Conservation (phyloP, 2,888 invertebrate genomes). For the Lithophane ornitopus region DNA sequence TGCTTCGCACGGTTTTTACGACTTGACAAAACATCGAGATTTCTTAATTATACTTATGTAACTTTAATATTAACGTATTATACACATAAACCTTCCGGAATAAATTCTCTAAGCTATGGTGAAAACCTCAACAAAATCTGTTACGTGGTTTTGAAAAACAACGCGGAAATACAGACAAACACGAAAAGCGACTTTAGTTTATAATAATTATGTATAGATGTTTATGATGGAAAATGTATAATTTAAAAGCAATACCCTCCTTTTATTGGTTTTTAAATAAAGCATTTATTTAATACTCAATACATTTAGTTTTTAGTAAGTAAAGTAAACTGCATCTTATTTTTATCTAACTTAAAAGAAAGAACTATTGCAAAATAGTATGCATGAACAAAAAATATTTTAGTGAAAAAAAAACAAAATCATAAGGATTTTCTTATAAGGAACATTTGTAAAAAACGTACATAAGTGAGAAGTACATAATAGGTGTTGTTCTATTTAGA, state of each 20-base stretch:
- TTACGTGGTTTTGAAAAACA: too few relatives aligned
- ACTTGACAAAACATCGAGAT: too few relatives aligned
- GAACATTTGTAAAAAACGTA: constrained; percentile 48
- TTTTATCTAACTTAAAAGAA: not conserved
- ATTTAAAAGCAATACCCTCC: not conserved
- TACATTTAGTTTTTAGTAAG: not conserved
- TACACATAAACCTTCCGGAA: too few relatives aligned
- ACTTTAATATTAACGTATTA: too few relatives aligned
- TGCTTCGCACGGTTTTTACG: too few relatives aligned
- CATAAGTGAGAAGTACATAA: constrained; percentile 72
- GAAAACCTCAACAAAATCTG: too few relatives aligned
- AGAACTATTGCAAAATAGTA: not conserved
- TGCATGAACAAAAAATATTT: not conserved
- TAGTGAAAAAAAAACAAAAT: not conserved
- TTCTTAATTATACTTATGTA: too few relatives aligned
- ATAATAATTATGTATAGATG: not conserved
- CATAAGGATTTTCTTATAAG: not conserved
- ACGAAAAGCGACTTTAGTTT: too few relatives aligned
- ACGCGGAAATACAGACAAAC: too few relatives aligned
- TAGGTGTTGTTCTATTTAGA: constrained; percentile 88
- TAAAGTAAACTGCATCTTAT: not conserved
- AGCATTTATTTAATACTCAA: not conserved
- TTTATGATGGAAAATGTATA: not conserved
- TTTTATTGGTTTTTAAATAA: not conserved
- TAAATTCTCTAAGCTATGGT: too few relatives aligned